These are phyloP conservation scores for Procambarus virginalis DNA, from an alignment of 1,140 invertebrate species.

Conservation along the genomic window DNA sequence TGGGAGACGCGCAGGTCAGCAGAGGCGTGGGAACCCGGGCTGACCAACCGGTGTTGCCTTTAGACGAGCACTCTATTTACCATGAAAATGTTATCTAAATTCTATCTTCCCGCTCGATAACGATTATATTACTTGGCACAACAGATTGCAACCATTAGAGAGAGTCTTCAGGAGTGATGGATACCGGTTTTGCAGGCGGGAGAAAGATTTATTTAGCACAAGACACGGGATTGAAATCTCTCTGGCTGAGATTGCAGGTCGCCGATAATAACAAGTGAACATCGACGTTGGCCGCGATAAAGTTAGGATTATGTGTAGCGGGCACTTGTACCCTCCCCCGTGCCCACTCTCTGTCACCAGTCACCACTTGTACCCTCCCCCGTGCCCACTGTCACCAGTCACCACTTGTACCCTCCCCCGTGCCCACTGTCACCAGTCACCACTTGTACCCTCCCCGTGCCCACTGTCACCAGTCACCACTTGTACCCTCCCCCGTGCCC, in stretches of 20 bases:
- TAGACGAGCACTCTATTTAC: constrained; percentile 4
- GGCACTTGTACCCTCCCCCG: background rate
- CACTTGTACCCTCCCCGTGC: no score
- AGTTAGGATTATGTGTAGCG: constrained; percentile 36
- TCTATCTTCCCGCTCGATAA: background rate
- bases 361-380: no score
- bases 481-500: no score
- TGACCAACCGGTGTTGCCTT: constrained; percentile 54
- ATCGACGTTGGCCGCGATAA: constrained; percentile 19
- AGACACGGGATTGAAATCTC: background rate
- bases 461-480: no score
- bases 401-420: no score
- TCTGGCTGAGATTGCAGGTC: constrained; percentile 5
- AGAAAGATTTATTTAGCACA: background rate
- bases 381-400: no score
- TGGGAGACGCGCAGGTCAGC: constrained; percentile 28
- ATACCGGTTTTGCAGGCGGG: background rate
- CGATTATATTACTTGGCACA: background rate
- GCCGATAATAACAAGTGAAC: constrained; percentile 17
- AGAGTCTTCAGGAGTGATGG: background rate
- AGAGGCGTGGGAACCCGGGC: constrained; percentile 58
- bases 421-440: no score
- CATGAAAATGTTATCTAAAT: constrained; percentile 4
- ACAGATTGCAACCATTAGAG: background rate
- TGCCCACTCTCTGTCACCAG: background rate